Evolutionary conservation across 2,888 invertebrate species (phyloP).

Genomic region (Tyria jacobaeae): DNA sequence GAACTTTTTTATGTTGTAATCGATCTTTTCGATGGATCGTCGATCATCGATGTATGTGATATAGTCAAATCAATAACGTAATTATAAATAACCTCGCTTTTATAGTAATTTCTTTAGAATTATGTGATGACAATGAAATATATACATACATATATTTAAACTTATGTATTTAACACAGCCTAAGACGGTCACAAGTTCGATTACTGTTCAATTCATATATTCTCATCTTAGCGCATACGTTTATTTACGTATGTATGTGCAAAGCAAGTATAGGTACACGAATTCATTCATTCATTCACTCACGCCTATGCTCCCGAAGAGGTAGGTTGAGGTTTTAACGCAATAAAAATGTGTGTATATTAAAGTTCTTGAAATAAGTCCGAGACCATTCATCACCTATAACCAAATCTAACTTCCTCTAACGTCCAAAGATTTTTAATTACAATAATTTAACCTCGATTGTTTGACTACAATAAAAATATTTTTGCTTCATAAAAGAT

Average conservation of each 20-base stretch:
- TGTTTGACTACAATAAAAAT: slow-evolving; percentile 10
- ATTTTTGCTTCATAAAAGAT: slow-evolving; percentile 24
- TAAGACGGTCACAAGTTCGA: not conserved
- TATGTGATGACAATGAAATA: not conserved
- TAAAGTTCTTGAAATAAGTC: no score
- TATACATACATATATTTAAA: no score
- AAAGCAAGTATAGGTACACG: not conserved
- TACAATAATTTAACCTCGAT: slow-evolving; percentile 10
- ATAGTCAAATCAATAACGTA: no score
- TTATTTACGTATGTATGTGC: not conserved
- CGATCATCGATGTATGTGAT: no score
- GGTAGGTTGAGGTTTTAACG: not conserved
- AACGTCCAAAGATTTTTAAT: slow-evolving; percentile 10
- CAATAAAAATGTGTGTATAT: not conserved
- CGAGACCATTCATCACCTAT: not conserved
- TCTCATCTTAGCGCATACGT: not conserved
- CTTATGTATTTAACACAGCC: no score
- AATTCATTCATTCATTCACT: no score
- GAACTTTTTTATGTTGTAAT: no score
- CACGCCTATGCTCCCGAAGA: no score
- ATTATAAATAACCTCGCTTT: no score
- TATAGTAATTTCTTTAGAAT: no score
- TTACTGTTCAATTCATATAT: not conserved
- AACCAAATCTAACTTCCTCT: slow-evolving; percentile 7
- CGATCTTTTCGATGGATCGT: no score